Conservation (phyloP, 2,113 vertebrate species). For the Syrmaticus mikado region DNA sequence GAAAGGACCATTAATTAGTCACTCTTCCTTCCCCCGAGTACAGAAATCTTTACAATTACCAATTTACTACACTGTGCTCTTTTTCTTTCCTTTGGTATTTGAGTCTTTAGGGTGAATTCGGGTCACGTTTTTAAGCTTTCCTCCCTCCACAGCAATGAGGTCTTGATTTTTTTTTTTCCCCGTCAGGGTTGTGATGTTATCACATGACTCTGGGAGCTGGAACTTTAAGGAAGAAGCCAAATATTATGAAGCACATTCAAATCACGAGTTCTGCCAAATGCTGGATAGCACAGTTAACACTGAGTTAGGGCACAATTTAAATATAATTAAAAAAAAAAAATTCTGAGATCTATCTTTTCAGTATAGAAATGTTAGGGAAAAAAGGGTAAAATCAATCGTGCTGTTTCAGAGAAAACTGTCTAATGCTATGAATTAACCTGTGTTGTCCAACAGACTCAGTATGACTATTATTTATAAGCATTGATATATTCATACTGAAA, state of each 20-base stretch:
- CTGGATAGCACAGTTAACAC: neutral
- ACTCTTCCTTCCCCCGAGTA: neutral
- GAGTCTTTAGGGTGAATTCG: neutral
- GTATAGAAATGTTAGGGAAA: neutral
- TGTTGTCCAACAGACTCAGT: neutral
- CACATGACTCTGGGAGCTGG: neutral
- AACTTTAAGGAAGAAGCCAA: neutral
- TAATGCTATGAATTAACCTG: neutral
- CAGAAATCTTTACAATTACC: fast-evolving
- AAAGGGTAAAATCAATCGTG: neutral
- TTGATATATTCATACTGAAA: neutral
- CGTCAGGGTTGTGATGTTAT: neutral
- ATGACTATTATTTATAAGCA: neutral
- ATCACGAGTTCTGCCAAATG: neutral
- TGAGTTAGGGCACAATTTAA: neutral
- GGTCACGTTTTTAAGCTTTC: neutral
- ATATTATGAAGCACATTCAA: neutral
- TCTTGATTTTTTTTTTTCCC: neutral
- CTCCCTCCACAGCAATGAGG: neutral
- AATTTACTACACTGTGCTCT: neutral
- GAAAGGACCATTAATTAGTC: neutral
- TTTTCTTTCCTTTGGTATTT: neutral
- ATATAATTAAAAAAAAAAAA: neutral
- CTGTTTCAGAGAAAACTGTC: neutral
- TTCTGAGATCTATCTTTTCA: neutral